phyloP scores from a whole-genome alignment of 2,113 vertebrate genomes.

The Otis tarda region DNA sequence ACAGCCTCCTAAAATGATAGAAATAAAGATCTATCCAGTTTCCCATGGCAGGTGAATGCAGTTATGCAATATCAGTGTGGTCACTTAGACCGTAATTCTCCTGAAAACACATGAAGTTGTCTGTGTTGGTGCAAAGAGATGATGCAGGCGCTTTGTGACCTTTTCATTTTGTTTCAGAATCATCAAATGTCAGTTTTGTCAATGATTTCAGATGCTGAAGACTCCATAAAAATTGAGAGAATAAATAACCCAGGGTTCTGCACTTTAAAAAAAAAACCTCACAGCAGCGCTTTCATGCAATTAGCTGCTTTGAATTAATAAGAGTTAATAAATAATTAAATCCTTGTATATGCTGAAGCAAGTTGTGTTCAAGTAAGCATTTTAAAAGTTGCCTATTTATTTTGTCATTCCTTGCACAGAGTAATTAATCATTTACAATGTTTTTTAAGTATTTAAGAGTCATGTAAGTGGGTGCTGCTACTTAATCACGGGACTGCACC shows the following conservation, averaged over 20 bases:
- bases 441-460: slow-evolving; percentile 59
- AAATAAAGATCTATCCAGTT: not conserved
- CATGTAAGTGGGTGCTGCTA: slow-evolving; percentile 10
- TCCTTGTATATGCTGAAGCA: slow-evolving; percentile 15
- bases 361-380: slow-evolving; percentile 43
- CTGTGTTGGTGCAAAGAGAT: not conserved
- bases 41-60: not conserved
- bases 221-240: not conserved
- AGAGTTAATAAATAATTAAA: slow-evolving; percentile 60
- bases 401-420: slow-evolving; percentile 23
- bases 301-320: slow-evolving; percentile 56
- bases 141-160: not conserved
- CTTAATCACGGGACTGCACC: slow-evolving; percentile 14
- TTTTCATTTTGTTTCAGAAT: slow-evolving; percentile 1
- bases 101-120: not conserved
- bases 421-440: slow-evolving; percentile 62
- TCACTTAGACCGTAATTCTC: not conserved
- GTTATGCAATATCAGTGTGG: not conserved
- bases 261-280: not conserved
- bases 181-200: not conserved
- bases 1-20: not conserved
- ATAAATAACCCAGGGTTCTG: not conserved
- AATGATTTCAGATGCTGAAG: not conserved
- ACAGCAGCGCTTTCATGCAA: slow-evolving; percentile 15
- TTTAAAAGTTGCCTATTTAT: slow-evolving; percentile 44